Percentiles rank a stretch among this genome's conserved stretches.
Conservation (phyloP, 2,797 vertebrate species). For the Myiotriccus ornatus region DNA sequence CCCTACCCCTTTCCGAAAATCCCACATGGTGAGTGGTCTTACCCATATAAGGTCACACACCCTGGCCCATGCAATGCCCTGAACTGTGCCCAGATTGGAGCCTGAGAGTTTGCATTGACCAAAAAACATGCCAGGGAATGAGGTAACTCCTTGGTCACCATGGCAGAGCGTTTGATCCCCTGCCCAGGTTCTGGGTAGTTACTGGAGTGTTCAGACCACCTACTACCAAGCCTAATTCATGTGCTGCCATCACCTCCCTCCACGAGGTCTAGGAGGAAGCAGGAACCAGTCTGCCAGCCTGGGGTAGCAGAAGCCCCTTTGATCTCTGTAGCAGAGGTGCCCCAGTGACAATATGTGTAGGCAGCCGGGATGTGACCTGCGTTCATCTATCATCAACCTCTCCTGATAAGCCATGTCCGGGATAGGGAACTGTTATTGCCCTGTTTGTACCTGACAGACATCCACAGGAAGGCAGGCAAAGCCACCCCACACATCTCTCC, state of each 20-base stretch:
- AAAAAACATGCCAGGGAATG: not conserved
- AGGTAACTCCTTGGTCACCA: not conserved
- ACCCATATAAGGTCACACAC: not conserved
- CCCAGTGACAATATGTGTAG: rapidly evolving
- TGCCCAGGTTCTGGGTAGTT: not conserved
- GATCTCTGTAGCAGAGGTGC: not conserved
- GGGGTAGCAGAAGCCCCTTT: not conserved
- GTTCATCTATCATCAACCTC: not conserved
- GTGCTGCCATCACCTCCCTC: not conserved
- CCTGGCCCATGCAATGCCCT: not conserved
- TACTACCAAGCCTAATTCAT: not conserved
- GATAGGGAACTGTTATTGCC: not conserved
- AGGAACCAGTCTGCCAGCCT: not conserved
- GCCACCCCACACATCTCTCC: not conserved
- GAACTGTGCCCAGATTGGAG: not conserved
- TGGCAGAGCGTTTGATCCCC: not conserved
- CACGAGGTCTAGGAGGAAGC: not conserved
- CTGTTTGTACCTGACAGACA: not conserved
- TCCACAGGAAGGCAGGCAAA: not conserved
- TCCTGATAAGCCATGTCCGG: not conserved
- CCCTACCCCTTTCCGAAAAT: not conserved
- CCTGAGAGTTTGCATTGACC: not conserved
- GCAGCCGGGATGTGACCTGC: not conserved
- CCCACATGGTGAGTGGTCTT: not conserved
- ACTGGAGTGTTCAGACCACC: not conserved